A percentile compares a stretch with the other conserved stretches of the same genome.
Evolutionary conservation across 1,140 invertebrate species (phyloP).

Genomic region (Leptinotarsa texana): DNA sequence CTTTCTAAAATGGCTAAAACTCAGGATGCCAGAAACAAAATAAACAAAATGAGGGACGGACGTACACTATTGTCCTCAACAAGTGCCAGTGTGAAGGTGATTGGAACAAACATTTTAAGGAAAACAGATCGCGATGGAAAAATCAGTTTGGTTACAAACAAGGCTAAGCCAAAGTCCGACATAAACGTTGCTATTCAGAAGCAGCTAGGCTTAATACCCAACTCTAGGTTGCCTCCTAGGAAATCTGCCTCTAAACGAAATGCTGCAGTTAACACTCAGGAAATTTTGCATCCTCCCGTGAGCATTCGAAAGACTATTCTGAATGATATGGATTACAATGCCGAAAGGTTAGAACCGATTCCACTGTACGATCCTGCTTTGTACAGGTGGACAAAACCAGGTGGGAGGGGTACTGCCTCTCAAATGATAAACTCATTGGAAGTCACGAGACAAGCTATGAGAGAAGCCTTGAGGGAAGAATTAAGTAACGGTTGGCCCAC

Average conservation of each 20-base stretch:
- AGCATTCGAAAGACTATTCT: conserved; percentile 43
- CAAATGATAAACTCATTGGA: conserved; percentile 43
- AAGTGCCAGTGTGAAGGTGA: conserved; percentile 46
- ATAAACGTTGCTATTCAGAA: conserved; percentile 51
- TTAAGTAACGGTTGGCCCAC: conserved; percentile 34
- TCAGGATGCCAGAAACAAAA: conserved; percentile 65
- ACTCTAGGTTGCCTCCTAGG: conserved; percentile 25
- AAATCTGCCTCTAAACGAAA: conserved; percentile 31
- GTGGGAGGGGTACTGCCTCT: conserved; percentile 35
- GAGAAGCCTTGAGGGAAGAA: conserved; percentile 39
- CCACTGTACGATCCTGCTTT: conserved; percentile 35
- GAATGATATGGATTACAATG: conserved; percentile 42
- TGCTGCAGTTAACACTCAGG: conserved; percentile 16
- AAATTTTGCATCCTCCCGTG: neutral
- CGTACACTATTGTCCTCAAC: conserved; percentile 25
- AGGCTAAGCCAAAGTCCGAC: conserved; percentile 49
- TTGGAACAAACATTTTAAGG: conserved; percentile 54
- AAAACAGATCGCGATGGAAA: conserved; percentile 61
- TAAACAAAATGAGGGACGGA: conserved; percentile 59
- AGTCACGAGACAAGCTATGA: conserved; percentile 38
- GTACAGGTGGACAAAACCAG: conserved; percentile 46
- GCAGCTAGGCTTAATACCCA: conserved; percentile 48
- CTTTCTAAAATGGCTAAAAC: conserved; percentile 68
- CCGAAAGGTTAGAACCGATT: neutral
- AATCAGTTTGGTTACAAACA: conserved; percentile 60